These are phyloP conservation scores for Polylopha cassiicola DNA, from an alignment of 2,888 invertebrate genomes.

Conservation along the genomic window DNA sequence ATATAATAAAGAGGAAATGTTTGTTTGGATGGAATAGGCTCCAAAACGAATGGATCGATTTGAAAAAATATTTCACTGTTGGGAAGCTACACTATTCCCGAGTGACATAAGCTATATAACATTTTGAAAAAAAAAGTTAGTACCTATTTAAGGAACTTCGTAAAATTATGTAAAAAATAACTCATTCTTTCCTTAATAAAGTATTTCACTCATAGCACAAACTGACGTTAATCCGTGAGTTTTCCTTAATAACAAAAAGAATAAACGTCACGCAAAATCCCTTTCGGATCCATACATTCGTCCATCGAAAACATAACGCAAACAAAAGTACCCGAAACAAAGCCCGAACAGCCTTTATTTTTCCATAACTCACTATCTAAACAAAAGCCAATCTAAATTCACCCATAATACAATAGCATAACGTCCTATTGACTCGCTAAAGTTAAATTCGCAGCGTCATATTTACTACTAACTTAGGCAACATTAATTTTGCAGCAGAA, in stretches of 20 bases:
- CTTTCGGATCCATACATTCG: slow-evolving; percentile 7
- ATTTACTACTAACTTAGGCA: slow-evolving; percentile 36
- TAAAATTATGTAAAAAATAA: too few species aligned
- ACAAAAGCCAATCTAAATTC: slow-evolving; percentile 23
- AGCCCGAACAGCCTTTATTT: slow-evolving; percentile 24
- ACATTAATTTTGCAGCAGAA: slow-evolving; percentile 18
- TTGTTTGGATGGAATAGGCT: too few species aligned
- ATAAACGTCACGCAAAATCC: slow-evolving; percentile 6
- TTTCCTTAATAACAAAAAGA: slow-evolving; percentile 1
- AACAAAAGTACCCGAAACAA: slow-evolving; percentile 28
- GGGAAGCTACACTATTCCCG: too few species aligned
- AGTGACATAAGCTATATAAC: too few species aligned
- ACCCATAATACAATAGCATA: slow-evolving; percentile 25
- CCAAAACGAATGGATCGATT: too few species aligned
- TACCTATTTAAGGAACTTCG: too few species aligned
- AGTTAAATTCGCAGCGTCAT: slow-evolving; percentile 32
- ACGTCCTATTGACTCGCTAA: slow-evolving; percentile 26
- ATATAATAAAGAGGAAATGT: too few species aligned
- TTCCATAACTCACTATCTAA: slow-evolving; percentile 18
- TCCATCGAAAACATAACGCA: slow-evolving; percentile 23
- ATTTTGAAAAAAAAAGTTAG: too few species aligned
- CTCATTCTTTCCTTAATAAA: too few species aligned
- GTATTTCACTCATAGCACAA: too few species aligned
- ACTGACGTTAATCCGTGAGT: too few species aligned
- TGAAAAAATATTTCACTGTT: too few species aligned